Conservation (phyloP, 1,140 invertebrate species). For the Euwallacea similis region DNA sequence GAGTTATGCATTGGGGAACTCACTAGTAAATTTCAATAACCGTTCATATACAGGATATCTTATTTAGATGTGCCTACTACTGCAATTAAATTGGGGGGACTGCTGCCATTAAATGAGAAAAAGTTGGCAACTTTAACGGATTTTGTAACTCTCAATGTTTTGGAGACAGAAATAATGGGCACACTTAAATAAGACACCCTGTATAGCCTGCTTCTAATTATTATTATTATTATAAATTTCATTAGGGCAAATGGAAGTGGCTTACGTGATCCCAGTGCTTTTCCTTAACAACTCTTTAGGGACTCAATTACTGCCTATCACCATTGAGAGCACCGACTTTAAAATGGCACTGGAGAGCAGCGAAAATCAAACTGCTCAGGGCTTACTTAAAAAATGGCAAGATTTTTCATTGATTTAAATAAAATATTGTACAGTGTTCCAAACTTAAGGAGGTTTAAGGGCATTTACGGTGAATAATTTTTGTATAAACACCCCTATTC, state of each 20-base stretch:
- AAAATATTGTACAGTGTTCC: not conserved
- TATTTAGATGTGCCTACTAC: not conserved
- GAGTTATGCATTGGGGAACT: constrained; percentile 75
- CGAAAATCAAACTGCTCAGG: constrained; percentile 58
- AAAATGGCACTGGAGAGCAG: constrained; percentile 69
- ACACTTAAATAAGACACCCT: too few relatives aligned
- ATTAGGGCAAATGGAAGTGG: constrained; percentile 68
- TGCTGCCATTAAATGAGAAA: too few relatives aligned
- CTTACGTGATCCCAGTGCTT: constrained; percentile 72
- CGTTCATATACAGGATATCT: not conserved
- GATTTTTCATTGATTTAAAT: not conserved
- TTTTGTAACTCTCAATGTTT: too few relatives aligned
- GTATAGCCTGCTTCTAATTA: not conserved
- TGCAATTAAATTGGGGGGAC: too few relatives aligned
- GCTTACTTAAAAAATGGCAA: constrained; percentile 70
- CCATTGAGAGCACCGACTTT: constrained; percentile 75
- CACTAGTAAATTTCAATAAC: constrained; percentile 57
- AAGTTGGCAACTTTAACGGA: too few relatives aligned
- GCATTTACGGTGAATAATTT: not conserved
- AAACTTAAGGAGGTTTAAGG: not conserved
- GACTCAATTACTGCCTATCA: constrained; percentile 73
- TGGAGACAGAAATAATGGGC: too few relatives aligned
- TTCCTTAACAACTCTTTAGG: constrained; percentile 76
- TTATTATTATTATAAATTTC: constrained; percentile 19
- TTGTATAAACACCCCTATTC: not conserved